These are phyloP conservation scores for Elaphurus davidianus DNA, from an alignment of 2,113 vertebrate genomes.

Conservation along the genomic window DNA sequence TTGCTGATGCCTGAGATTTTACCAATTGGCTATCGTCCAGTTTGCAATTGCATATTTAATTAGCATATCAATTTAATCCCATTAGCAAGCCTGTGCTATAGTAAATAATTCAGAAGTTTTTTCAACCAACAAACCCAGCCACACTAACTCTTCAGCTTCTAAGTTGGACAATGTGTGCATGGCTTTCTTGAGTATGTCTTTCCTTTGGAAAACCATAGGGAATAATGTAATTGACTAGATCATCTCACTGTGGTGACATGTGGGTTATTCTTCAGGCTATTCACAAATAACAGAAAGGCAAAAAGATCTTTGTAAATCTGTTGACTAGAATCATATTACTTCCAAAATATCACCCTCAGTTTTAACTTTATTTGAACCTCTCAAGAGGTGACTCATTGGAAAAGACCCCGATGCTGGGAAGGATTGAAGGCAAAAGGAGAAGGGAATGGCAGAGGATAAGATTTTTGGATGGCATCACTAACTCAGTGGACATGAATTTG, in stretches of 20 bases:
- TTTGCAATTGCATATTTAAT: constrained; percentile 63
- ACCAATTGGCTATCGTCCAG: constrained; percentile 43
- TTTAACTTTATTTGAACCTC: background rate
- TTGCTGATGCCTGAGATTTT: constrained; percentile 56
- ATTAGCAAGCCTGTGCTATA: constrained; percentile 42
- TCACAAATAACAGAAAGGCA: background rate
- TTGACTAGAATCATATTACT: background rate
- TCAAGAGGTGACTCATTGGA: background rate
- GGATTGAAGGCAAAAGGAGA: background rate
- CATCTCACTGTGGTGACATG: background rate
- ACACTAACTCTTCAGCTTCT: background rate
- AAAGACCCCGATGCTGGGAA: background rate
- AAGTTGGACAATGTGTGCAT: background rate
- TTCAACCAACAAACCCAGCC: constrained; percentile 4
- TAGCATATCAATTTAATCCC: constrained; percentile 69
- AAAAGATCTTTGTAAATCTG: background rate
- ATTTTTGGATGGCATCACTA: background rate
- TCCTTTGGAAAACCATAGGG: background rate
- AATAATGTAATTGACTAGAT: background rate
- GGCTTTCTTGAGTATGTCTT: background rate
- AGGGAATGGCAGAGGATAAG: background rate
- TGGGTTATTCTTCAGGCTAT: background rate
- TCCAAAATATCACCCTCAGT: background rate
- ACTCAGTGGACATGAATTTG: background rate
- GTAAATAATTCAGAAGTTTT: constrained; percentile 71